phyloP scores from a whole-genome alignment of 2,888 invertebrate genomes.

The Trisateles emortualis region DNA sequence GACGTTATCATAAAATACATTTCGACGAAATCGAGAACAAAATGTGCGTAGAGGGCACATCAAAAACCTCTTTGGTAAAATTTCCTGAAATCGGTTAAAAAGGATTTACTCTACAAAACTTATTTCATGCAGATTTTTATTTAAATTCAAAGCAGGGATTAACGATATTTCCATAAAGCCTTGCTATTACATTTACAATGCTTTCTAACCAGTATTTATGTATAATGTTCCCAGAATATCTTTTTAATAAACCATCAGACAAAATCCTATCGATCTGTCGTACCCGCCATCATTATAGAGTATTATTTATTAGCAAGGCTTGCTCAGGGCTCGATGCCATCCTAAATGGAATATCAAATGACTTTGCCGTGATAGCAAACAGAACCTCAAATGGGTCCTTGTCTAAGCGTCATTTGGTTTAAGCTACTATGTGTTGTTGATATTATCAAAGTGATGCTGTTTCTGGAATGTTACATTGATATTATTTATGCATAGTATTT shows the following conservation, averaged over 20 bases:
- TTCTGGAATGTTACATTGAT: neutral
- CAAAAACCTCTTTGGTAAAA: neutral
- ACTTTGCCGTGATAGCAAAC: slow-evolving; percentile 34
- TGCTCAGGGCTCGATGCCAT: slow-evolving; percentile 24
- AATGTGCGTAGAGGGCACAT: no score
- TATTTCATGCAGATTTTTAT: neutral
- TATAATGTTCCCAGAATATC: neutral
- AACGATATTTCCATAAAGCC: neutral
- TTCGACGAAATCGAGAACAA: no score
- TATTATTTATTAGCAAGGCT: slow-evolving; percentile 51
- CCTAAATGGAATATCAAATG: slow-evolving; percentile 54
- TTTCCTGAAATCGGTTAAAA: neutral
- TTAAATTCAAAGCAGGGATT: neutral
- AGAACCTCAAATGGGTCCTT: slow-evolving; percentile 22
- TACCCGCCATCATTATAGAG: slow-evolving; percentile 30
- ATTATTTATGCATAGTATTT: no score
- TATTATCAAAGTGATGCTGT: neutral
- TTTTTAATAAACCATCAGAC: slow-evolving; percentile 10
- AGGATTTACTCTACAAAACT: neutral
- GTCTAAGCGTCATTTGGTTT: neutral
- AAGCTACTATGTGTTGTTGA: neutral
- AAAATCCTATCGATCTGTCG: slow-evolving; percentile 19
- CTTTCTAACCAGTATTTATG: neutral
- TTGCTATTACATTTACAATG: neutral
- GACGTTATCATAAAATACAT: no score